A percentile compares a stretch with the other conserved stretches of the same genome.
Evolutionary conservation across 2,113 vertebrate genomes (phyloP).

Genomic region (Gorsachius goisagi): DNA sequence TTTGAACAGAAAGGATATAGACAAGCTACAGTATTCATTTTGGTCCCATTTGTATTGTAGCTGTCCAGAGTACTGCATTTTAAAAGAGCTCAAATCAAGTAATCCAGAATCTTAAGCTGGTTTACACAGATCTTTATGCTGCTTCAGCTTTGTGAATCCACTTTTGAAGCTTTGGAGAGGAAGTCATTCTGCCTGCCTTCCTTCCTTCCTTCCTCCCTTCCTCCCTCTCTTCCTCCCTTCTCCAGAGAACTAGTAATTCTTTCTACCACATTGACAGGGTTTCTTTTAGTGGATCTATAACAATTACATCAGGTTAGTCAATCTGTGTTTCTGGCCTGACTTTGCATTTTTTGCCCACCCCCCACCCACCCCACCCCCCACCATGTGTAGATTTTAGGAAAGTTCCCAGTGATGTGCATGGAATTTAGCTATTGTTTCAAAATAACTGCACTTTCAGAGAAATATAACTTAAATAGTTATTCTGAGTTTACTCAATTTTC

Average conservation of each 20-base stretch:
- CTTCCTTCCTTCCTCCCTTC: neutral
- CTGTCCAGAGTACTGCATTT: neutral
- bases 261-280: neutral
- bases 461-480: neutral
- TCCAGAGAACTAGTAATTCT: neutral
- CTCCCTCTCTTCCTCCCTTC: no score
- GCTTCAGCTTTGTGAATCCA: neutral
- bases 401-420: neutral
- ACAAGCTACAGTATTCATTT: neutral
- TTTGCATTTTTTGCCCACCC: neutral
- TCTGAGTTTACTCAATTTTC: neutral
- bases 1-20: neutral
- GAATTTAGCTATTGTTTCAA: neutral
- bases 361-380: no score
- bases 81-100: neutral
- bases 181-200: neutral
- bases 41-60: neutral
- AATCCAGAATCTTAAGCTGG: neutral
- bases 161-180: neutral
- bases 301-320: neutral
- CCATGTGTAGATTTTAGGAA: neutral
- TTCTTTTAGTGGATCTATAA: neutral
- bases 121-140: neutral
- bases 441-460: neutral
- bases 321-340: neutral